Base-by-base conservation (phyloP, 2,888 invertebrate species). In the Galeruca laticollis region DNA sequence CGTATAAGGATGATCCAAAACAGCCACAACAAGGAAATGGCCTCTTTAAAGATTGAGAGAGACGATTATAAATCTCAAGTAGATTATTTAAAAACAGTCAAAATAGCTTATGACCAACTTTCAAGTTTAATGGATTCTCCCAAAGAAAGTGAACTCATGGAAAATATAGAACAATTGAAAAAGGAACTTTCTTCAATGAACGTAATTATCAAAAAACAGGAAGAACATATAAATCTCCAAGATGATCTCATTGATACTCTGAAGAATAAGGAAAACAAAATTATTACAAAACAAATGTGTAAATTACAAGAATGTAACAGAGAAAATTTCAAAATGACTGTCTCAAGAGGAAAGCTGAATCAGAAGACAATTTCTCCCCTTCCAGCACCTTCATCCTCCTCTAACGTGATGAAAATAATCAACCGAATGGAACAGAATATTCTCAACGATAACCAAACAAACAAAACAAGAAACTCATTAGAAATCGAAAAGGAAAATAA, bases 1-100 rank as follows among this genome's bases (percentile, higher is more conserved):
- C 57, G 60, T 5, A 51, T 72, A 3, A 65, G 69, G 37, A 62
- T 54, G 6, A 35, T 71, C n/a, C 69, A 63, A 51, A 43, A 40
- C 10, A 63, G 71, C 18, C 70, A 73, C 33, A 59, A 49, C 20
- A 64, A 37, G 18, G 73, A 71, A 52, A 15, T 73, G 11, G 20
- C 67, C n/a, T 56, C 43, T 1, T 56, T 79, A 20, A 70, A 70
- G 47, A 70, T 37, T n/a, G 73, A 78, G 56, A 31, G 74, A 9
- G 75, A 77, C 49, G 60, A 68, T 6, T 80, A 77, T 54, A 78
- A 78, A 61, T 40, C 70, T 0, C 81, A 81, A 73, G 77, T 81
- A n/a, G 79, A 80, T 35, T 78, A 80, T 49, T 71, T 82, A 40
- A 75, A 79, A 66, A 73, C 74, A 13, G 76, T 80, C 15, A 73